Evolutionary conservation across 2,888 invertebrate species (phyloP), one percentile per base, ranked within the genome.

Genomic region (Eristalinus aeneus): DNA sequence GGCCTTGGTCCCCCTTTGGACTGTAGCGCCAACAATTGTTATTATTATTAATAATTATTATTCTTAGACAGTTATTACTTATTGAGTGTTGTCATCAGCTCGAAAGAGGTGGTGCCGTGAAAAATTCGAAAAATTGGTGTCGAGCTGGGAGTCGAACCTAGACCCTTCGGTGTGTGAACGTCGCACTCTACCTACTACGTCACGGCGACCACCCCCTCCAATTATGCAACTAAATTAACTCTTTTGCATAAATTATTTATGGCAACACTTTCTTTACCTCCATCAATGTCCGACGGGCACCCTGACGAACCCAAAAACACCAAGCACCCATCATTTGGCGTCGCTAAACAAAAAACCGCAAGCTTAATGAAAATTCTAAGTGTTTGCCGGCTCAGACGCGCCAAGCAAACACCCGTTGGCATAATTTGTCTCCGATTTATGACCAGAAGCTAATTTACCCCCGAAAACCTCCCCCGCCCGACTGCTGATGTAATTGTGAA

Each of bases 401-500:
- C 16, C 46, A 46, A 46, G 16, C 16, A 46, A 46, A 46, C 46
- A 46, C 46, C n/a, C n/a, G 46, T 46, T 46, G n/a, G 46, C 16
- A 65, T 76, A 36, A 65, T 69, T 20, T 36, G 34, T 31, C 46
- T 39, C 64, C 46, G 46, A 46, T 63, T 77, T 76, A 72, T 77
- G 61, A 31, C 67, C 16, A 27, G 65, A 61, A 72, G 72, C 67
- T 61, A 76, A 82, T 65, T 68, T 39, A 12, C 11, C 61, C 22
- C n/a, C 11, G 34, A 27, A 67, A 56, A 31, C 56, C 34, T 39
- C 20, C 27, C 27, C 27, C 5, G 27, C 76, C 39, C n/a, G 22
- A 8, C 12, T 63, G 16, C 72, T 69, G 78, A 79, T 84, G 75
- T 72, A 84, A 84, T 71, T 31, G 12, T 16, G 53, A 61, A 54